Evolutionary conservation across 1,140 invertebrate genomes (phyloP).

Genomic region (Helicoverpa zea): DNA sequence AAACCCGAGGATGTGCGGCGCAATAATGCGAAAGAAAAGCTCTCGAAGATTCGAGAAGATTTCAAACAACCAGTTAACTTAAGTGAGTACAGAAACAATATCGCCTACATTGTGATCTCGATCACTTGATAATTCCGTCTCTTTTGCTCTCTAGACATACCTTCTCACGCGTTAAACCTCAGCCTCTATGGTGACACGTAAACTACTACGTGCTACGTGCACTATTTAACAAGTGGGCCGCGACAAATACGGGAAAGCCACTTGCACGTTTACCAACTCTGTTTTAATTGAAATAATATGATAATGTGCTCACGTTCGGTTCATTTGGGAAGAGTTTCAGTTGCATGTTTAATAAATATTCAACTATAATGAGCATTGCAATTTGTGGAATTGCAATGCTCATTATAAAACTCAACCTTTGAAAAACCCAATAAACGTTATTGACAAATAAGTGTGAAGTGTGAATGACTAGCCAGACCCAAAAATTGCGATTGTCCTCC

Average conservation of each 20-base stretch:
- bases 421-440: not conserved
- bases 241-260: constrained; percentile 58
- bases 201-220: constrained; percentile 69
- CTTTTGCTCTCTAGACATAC: constrained; percentile 44
- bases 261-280: constrained; percentile 37
- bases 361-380: constrained; percentile 3
- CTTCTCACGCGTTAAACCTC: constrained; percentile 57
- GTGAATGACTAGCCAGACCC: not conserved
- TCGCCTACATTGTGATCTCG: constrained; percentile 27
- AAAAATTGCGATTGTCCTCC: constrained; percentile 33
- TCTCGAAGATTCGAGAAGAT: constrained; percentile 12
- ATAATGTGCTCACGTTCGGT: constrained; percentile 29
- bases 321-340: constrained; percentile 27
- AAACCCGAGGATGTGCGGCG: not conserved
- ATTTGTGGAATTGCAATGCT: no score
- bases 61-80: not conserved
- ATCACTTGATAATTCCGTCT: constrained; percentile 47
- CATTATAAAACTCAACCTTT: not conserved
- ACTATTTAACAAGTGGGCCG: constrained; percentile 74
- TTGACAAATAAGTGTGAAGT: not conserved
- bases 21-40: not conserved
- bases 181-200: constrained; percentile 71
- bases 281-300: constrained; percentile 50
- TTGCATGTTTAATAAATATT: not conserved
- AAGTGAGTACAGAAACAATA: constrained; percentile 11